Percentiles rank a stretch among this genome's conserved stretches.
Evolutionary conservation across 2,888 invertebrate genomes (phyloP).

Genomic region (Cactoblastis cactorum): DNA sequence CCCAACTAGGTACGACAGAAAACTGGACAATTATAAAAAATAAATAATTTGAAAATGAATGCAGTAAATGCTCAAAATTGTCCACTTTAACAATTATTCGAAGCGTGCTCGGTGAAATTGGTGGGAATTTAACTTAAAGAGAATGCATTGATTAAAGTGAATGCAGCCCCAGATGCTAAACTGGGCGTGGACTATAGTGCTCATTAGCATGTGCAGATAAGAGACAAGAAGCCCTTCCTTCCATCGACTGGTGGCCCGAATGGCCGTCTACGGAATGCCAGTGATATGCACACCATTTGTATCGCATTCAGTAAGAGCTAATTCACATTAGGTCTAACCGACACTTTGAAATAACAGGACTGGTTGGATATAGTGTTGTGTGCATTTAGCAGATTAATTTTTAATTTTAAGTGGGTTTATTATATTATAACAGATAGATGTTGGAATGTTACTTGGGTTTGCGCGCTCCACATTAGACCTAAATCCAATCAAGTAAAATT

Average conservation of each 20-base stretch:
- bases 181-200: constrained; percentile 55
- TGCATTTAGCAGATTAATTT: too few relatives aligned
- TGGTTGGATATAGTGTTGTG: background rate
- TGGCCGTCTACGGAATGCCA: constrained; percentile 16
- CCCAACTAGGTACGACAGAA: background rate
- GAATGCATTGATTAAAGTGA: constrained; percentile 61
- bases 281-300: constrained; percentile 22
- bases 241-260: constrained; percentile 18
- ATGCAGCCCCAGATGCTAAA: constrained; percentile 54
- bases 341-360: background rate
- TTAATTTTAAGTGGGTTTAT: too few relatives aligned
- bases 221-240: constrained; percentile 33
- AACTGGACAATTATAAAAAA: background rate
- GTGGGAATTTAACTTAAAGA: constrained; percentile 30
- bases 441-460: too few relatives aligned
- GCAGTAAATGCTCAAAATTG: constrained; percentile 28
- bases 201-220: constrained; percentile 48
- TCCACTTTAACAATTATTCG: constrained; percentile 35
- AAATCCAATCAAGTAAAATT: too few relatives aligned
- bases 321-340: background rate
- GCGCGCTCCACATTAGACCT: too few relatives aligned
- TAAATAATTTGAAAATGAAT: background rate
- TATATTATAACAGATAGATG: too few relatives aligned
- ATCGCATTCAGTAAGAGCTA: constrained; percentile 13
- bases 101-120: constrained; percentile 31